These are phyloP conservation scores for Asobara japonica DNA, from an alignment of 1,140 invertebrate genomes.

Conservation along the genomic window DNA sequence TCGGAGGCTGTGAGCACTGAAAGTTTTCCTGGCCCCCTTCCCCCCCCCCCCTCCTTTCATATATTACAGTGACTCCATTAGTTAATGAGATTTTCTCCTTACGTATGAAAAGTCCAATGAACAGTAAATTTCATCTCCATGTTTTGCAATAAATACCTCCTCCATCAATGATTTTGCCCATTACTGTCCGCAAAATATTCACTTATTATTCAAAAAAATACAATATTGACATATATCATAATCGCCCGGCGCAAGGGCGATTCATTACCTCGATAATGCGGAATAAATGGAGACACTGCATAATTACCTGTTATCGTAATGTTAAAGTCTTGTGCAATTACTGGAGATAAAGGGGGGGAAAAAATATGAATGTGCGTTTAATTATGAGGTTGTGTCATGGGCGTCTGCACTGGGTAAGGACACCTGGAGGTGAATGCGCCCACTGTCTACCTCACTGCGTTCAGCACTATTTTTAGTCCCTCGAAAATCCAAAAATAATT, in stretches of 20 bases:
- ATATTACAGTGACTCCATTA: too few relatives aligned
- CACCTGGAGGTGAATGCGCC: slow-evolving; percentile 1
- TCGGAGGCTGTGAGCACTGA: too few relatives aligned
- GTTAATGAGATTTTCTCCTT: too few relatives aligned
- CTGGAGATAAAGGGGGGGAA: background rate
- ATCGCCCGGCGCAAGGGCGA: background rate
- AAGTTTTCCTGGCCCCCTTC: too few relatives aligned
- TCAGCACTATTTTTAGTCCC: background rate
- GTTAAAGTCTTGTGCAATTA: slow-evolving; percentile 12
- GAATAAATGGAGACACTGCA: slow-evolving; percentile 4
- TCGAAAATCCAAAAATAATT: background rate
- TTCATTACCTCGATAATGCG: slow-evolving; percentile 16
- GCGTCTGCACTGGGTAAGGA: background rate
- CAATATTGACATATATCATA: background rate
- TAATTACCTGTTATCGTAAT: slow-evolving; percentile 7
- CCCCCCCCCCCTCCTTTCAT: too few relatives aligned
- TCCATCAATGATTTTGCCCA: too few relatives aligned
- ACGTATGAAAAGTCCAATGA: too few relatives aligned
- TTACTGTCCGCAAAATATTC: too few relatives aligned
- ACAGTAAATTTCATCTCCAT: too few relatives aligned
- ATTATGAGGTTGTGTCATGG: slow-evolving; percentile 23
- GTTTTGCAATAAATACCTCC: too few relatives aligned
- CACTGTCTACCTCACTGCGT: background rate
- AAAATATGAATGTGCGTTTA: background rate
- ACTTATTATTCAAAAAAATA: background rate